Evolutionary conservation across 2,797 vertebrate species (phyloP), one percentile per base, ranked within the genome.

Genomic region (Rachycentron canadum): DNA sequence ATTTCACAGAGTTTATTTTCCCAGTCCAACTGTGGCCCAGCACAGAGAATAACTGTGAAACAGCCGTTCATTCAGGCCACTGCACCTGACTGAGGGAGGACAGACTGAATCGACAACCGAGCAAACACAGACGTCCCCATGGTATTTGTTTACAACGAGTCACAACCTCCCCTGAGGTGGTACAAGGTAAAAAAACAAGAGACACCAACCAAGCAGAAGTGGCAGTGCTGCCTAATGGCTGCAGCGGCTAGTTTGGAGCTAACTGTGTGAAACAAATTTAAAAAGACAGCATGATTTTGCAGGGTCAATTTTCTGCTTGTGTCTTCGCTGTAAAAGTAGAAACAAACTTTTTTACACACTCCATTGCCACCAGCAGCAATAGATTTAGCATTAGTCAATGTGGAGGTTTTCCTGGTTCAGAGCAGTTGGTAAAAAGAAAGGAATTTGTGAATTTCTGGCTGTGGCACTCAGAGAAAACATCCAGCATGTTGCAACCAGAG

Each of bases 121-220:
- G 66, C 85, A 92, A 91, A 91, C 91, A 91, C 80, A 82, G 70
- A 86, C 56, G 28, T 93, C 91, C 89, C 93, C 68, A 7, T 2
- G 81, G 91, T 66, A 81, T 89, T 73, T 79, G 81, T 86, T 87
- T 89, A 92, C 89, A 90, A 89, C 26, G 56, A 91, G 85, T 75
- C 53, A 41, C 83, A 79, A 70, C 55, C 76, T 94, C 92, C 91
- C 93, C 57, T 36, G 90, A 88, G 93, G 79, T 49, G 75, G 69
- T 67, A 69, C 77, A 69, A 86, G 88, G 89, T 89, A 81, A 88
- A 92, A n/a, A 93, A 95, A 94, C 92, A 94, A 93, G 88, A 78
- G 74, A 76, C 62, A 62, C 69, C 28, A 76, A 68, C 36, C 63
- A 17, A 57, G 82, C 84, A 88, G 84, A 86, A 65, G 69, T 26